Base-by-base conservation (phyloP, 2,888 invertebrate genomes). In the Troides aeacus region DNA sequence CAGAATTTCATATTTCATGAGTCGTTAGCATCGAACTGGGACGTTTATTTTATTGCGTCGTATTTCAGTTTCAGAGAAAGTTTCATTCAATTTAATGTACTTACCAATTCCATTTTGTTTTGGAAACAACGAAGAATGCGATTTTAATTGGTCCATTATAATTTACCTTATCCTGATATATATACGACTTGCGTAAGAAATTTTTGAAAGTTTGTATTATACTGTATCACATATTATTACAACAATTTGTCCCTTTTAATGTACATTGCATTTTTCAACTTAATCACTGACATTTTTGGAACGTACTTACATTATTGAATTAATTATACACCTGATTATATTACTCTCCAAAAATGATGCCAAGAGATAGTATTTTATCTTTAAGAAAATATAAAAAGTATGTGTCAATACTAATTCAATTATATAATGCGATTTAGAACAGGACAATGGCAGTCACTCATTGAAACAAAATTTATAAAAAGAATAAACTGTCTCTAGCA, bases 61-160 rank as follows among this genome's bases (percentile, higher is more conserved):
- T 72, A 66, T 66, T 70, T 73, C 69, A 79, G 77, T 74, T 71
- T 70, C 71, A 73, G 83, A 81, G 85, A 87, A 87, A 87, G 85
- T 80, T 78, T 69, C 66, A 69, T 77, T 59, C 66, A 72, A 76
- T 77, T 72, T 75, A 73, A 76, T 77, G 73, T 50, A 66, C 39
- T 59, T 60, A 69, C 75, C 76, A 76, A 79, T 78, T 78, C 77
- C 74, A 76, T 76, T 79, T 77, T 71, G 72, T 76, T 77, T 74
- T 74, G 68, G 76, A 78, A 79, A 72, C 72, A 74, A 76, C 23
- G 18, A 62, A 77, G 80, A 78, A 84, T 82, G 77, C 75, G 78
- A 81, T 75, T 84, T 79, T 83, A 84, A 84, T 84, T 81, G 79
- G 76, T 72, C 76, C 79, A 80, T 81, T 81, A 78, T 78, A 78